Conservation (phyloP, 2,797 vertebrate species). For the Anas bernieri region DNA sequence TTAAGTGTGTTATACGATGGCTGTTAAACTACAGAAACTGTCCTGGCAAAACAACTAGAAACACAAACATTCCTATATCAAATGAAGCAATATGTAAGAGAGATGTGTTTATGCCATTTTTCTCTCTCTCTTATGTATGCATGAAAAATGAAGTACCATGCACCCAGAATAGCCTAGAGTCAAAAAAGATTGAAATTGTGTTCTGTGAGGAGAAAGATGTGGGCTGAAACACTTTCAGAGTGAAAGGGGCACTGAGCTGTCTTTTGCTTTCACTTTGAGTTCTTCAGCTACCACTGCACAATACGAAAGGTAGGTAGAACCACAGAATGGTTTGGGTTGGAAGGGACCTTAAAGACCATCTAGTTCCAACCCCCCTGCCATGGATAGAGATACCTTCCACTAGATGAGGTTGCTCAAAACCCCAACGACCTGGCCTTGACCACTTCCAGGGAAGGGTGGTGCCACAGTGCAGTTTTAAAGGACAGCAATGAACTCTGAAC, state of each 20-base stretch:
- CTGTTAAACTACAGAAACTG: background rate
- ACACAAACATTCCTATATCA: background rate
- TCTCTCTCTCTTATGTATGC: background rate
- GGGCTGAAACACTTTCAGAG: background rate
- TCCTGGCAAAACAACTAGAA: background rate
- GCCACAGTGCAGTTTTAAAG: background rate
- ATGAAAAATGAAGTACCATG: background rate
- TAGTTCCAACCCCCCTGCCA: background rate
- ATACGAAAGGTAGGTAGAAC: background rate
- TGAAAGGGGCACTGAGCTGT: background rate
- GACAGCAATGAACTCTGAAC: background rate
- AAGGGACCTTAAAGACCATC: background rate
- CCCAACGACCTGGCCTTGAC: background rate
- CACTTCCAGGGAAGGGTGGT: background rate
- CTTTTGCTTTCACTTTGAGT: background rate
- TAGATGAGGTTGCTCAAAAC: background rate
- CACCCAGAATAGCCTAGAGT: background rate
- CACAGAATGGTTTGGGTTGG: background rate
- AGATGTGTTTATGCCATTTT: background rate
- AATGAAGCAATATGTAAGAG: background rate
- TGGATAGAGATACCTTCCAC: background rate
- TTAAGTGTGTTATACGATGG: background rate
- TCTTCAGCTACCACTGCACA: background rate
- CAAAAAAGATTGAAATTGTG: background rate
- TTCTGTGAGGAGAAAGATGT: background rate